Evolutionary conservation across 1,140 invertebrate genomes (phyloP).

Genomic region (Diprion similis): DNA sequence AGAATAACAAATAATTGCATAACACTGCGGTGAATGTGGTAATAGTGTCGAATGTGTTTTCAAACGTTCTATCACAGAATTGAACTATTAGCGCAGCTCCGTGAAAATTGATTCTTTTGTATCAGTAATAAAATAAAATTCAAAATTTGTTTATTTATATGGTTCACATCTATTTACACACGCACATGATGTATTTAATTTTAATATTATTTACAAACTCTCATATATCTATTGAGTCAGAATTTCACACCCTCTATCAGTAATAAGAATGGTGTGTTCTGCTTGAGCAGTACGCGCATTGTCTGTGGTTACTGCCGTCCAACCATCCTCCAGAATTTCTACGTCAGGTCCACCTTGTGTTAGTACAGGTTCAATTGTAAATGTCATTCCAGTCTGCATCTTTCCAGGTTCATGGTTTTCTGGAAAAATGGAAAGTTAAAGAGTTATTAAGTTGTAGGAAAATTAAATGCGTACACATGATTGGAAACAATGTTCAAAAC

Average conservation of each 20-base stretch:
- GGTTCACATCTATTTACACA: background rate
- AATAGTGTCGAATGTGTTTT: background rate
- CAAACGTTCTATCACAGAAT: background rate
- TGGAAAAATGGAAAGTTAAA: conserved; percentile 47
- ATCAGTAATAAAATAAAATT: background rate
- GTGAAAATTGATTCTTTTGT: background rate
- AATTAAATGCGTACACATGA: too few relatives aligned
- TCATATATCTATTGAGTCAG: conserved; percentile 62
- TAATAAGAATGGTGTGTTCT: conserved; percentile 92
- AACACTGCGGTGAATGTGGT: too few relatives aligned
- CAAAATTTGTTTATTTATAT: background rate
- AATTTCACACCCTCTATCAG: conserved; percentile 73
- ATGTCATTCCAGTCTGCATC: conserved; percentile 90
- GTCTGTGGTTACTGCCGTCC: conserved; percentile 86
- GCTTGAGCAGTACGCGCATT: conserved; percentile 84
- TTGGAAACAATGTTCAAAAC: too few relatives aligned
- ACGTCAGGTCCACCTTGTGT: conserved; percentile 74
- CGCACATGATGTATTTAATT: background rate
- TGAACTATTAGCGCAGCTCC: background rate
- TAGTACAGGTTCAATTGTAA: conserved; percentile 93
- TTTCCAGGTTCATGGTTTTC: conserved; percentile 73
- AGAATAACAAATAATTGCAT: background rate
- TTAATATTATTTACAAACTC: too few relatives aligned
- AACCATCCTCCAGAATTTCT: conserved; percentile 81
- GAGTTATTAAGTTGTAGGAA: background rate